These are phyloP conservation scores for Ptychoptera contaminata DNA, from an alignment of 2,888 invertebrate genomes.

Conservation along the genomic window DNA sequence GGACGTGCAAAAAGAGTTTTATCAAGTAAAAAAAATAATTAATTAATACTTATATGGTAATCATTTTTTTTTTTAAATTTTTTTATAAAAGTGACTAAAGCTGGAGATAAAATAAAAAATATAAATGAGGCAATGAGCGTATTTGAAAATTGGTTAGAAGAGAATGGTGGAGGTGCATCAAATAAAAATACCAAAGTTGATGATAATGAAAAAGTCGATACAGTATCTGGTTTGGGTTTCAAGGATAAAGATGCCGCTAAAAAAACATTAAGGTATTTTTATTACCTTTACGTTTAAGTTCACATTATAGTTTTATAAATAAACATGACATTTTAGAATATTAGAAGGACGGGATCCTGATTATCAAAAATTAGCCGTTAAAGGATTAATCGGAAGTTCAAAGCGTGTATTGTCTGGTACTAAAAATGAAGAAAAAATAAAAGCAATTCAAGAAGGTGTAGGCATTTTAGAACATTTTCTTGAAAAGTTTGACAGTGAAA, in stretches of 20 bases:
- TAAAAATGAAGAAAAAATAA: slow-evolving; percentile 56
- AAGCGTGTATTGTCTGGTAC: slow-evolving; percentile 59
- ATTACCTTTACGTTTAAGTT: neutral
- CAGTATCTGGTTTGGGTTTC: slow-evolving; percentile 59
- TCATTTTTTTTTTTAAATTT: slow-evolving; percentile 1
- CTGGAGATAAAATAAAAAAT: slow-evolving; percentile 50
- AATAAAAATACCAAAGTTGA: slow-evolving; percentile 33
- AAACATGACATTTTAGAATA: slow-evolving; percentile 29
- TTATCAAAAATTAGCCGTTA: slow-evolving; percentile 57
- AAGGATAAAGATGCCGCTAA: slow-evolving; percentile 61
- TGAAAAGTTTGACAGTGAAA: slow-evolving; percentile 52
- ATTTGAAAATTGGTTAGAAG: slow-evolving; percentile 49
- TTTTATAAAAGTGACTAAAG: slow-evolving; percentile 41
- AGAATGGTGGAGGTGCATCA: slow-evolving; percentile 29
- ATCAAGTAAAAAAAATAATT: slow-evolving; percentile 19
- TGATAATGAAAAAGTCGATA: slow-evolving; percentile 38
- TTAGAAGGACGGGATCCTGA: slow-evolving; percentile 59
- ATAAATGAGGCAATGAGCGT: slow-evolving; percentile 51
- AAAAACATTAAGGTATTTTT: slow-evolving; percentile 40
- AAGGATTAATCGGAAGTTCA: slow-evolving; percentile 53
- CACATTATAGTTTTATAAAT: neutral
- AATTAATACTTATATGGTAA: neutral
- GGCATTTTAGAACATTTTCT: slow-evolving; percentile 54
- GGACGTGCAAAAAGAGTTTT: slow-evolving; percentile 39
- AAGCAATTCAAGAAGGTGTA: slow-evolving; percentile 58